Conservation (phyloP, 2,888 invertebrate genomes). For the Neoaliturus tenellus region DNA sequence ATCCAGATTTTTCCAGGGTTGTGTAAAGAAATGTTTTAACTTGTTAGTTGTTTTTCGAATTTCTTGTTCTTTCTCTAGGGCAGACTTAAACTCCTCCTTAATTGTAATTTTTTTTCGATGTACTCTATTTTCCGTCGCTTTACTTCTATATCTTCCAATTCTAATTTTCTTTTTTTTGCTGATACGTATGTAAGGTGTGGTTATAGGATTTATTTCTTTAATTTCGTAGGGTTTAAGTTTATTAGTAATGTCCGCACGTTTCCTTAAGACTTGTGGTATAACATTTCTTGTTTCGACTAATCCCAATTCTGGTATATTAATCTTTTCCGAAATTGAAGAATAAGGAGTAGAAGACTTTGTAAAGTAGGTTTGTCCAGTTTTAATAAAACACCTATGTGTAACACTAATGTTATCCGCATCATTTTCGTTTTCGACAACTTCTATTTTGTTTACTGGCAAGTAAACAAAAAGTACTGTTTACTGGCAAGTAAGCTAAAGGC, state of each 20-base stretch:
- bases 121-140: not conserved
- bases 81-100: not conserved
- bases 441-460: not conserved
- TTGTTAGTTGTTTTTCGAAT: too few species aligned
- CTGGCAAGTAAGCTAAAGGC: not conserved
- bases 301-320: slow-evolving; percentile 64
- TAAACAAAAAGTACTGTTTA: slow-evolving; percentile 1
- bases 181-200: not conserved
- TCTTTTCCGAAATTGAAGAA: not conserved
- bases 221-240: slow-evolving; percentile 13
- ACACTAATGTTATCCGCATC: not conserved
- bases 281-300: slow-evolving; percentile 29
- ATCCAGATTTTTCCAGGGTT: too few species aligned
- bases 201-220: slow-evolving; percentile 9
- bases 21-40: too few species aligned
- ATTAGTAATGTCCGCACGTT: not conserved
- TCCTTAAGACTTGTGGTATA: not conserved
- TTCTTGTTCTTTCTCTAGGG: too few species aligned
- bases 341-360: not conserved
- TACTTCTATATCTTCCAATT: slow-evolving; percentile 8
- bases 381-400: not conserved
- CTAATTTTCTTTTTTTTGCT: not conserved
- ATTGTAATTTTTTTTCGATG: not conserved
- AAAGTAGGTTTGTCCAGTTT: too few species aligned
- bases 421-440: not conserved